A percentile compares a stretch with the other conserved stretches of the same genome.
Evolutionary conservation across 1,140 invertebrate species (phyloP).

Genomic region (Procambarus virginalis): DNA sequence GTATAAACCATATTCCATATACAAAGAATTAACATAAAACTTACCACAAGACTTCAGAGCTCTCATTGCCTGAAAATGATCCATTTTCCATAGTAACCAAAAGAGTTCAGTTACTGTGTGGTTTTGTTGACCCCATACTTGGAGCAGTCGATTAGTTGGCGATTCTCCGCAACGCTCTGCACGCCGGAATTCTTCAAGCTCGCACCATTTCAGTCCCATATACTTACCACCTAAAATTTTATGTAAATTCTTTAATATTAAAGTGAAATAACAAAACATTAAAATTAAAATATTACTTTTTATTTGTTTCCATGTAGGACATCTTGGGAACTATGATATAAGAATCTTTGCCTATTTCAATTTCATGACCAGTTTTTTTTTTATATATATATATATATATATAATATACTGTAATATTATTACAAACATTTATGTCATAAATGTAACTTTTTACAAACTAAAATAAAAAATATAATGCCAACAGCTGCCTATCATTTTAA

Average conservation of each 20-base stretch:
- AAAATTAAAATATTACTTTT: too few species aligned
- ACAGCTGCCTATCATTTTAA: too few species aligned
- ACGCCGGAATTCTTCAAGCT: slow-evolving; percentile 76
- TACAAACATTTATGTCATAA: too few species aligned
- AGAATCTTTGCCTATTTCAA: background rate
- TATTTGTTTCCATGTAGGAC: too few species aligned
- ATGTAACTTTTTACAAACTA: too few species aligned
- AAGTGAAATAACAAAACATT: too few species aligned
- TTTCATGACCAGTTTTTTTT: too few species aligned
- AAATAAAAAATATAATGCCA: too few species aligned
- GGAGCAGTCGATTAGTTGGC: slow-evolving; percentile 84
- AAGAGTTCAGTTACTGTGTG: slow-evolving; percentile 87
- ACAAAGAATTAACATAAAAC: slow-evolving; percentile 36
- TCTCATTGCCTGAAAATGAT: slow-evolving; percentile 83
- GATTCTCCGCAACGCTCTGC: slow-evolving; percentile 77
- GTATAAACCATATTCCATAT: background rate
- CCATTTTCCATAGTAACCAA: slow-evolving; percentile 81
- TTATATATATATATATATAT: too few species aligned
- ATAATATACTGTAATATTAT: too few species aligned
- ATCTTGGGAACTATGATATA: background rate
- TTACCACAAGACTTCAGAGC: slow-evolving; percentile 79
- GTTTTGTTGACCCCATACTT: slow-evolving; percentile 85
- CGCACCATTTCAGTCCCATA: slow-evolving; percentile 76
- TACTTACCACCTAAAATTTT: slow-evolving; percentile 74
- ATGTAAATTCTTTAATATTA: too few species aligned